Base-by-base conservation (phyloP, 2,113 vertebrate genomes). In the Arenaria interpres region DNA sequence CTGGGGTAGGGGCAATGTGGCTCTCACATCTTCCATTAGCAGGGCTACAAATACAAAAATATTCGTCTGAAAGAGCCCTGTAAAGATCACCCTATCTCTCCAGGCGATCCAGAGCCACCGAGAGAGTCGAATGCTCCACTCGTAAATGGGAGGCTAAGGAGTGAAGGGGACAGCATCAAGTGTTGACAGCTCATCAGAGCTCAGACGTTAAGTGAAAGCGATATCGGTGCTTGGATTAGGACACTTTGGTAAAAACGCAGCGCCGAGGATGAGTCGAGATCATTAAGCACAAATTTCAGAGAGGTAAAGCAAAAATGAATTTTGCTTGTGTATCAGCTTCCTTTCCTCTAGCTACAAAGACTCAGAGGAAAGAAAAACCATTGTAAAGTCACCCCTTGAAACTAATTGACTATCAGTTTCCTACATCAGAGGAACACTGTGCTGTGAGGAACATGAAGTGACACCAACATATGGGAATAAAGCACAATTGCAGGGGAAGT, bases 11-110 rank as follows among this genome's bases (percentile, higher is more conserved):
- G 66, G 57, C 83, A 94, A 89, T 48, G 53, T 9, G 4, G 69
- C 41, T 35, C 39, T 97, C 84, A 37, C 69, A 91, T 95, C 86
- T 89, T 93, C 95, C 77, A 85, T 95, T 92, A 95, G 63, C 66
- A 85, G 35, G 43, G 39, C 35, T 92, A 75, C 60, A 85, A 90
- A 86, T 57, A 84, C 24, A 76, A 82, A 82, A 93, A 89, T 91
- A 81, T 14, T 73, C 48, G 21, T 79, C 50, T 88, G n/a, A 68
- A 25, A 91, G 33, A 89, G 54, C 33, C 62, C 84, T 62, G 25
- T 50, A 85, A 91, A 96, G 92, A 48, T 53, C 53, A 6, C 45
- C 39, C 33, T 71, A 10, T 88, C 68, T 75, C 62, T 48, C 72
- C 39, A 87, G 88, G 21, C 4, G 8, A 60, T 50, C 48, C 78